Base-by-base conservation (phyloP, 2,888 invertebrate genomes). In the Palloptera scutellata region DNA sequence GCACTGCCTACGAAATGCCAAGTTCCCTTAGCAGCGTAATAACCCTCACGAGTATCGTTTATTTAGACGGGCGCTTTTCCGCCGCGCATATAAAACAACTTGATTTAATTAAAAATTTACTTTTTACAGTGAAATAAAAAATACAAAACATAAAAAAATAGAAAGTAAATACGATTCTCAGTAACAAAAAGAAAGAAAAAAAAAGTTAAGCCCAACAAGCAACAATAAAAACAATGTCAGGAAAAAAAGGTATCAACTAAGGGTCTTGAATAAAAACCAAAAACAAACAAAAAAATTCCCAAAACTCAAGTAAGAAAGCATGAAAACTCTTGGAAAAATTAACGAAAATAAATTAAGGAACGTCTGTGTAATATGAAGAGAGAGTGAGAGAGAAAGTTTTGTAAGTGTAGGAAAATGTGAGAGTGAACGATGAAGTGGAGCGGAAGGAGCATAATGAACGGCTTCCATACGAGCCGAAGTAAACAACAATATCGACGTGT, bases 401-500 rank as follows among this genome's bases (percentile, higher is more conserved):
- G 48, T n/a, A 48, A 48, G 15, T 12, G 48, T 48, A 8, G 8
- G 15, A 48, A n/a, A n/a, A n/a, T n/a, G 48, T 15, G 48, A 15
- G 15, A 48, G 30, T 30, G 30, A n/a, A n/a, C n/a, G 30, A 6
- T 30, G 2, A 30, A 30, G 6, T 2, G 6, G 20, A 30, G 45
- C 20, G 48, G 19, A 19, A 48, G 15, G 45, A 20, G 20, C 53
- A 15, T n/a, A 10, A 20, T 20, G 48, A 53, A 20, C 12, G 45
- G 42, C 19, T 62, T 41, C 42, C 55, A 52, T 52, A 59, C 3
- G 30, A 30, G 30, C 30, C 42, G 20, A 41, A 57, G 41, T 17
- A 77, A 79, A 78, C 77, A 79, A 78, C 77, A 78, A 77, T 74
- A 73, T 75, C 77, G 77, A 78, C 78, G 78, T 78, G 78, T 79